Percentiles rank a stretch among this genome's conserved stretches.
phyloP scores from a whole-genome alignment of 2,888 invertebrate genomes.

The Diabrotica balteata region DNA sequence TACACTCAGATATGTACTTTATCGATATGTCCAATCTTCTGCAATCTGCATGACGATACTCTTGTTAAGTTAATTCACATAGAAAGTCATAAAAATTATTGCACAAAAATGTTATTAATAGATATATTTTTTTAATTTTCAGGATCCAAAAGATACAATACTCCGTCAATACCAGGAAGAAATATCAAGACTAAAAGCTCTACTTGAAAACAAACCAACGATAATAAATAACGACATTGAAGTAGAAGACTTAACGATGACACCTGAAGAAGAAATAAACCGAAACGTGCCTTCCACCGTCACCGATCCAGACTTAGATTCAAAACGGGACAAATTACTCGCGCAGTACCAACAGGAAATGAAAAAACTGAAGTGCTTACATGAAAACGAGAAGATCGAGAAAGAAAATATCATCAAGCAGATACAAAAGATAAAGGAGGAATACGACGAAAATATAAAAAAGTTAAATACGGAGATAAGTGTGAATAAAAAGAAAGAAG shows the following conservation, averaged over 20 bases:
- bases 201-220: conserved; percentile 59
- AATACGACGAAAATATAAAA: conserved; percentile 65
- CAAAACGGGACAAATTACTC: conserved; percentile 57
- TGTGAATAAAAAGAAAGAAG: conserved; percentile 64
- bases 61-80: too few relatives aligned
- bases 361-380: conserved; percentile 57
- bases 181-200: conserved; percentile 72
- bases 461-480: conserved; percentile 68
- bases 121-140: conserved; percentile 4
- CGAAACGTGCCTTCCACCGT: conserved; percentile 39
- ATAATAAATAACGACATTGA: conserved; percentile 39
- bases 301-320: conserved; percentile 46
- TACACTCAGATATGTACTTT: too few relatives aligned
- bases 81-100: too few relatives aligned
- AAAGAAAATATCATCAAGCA: conserved; percentile 57
- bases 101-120: too few relatives aligned
- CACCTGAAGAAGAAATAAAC: conserved; percentile 40
- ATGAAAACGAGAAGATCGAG: conserved; percentile 57
- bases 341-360: conserved; percentile 65
- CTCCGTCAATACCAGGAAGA: conserved; percentile 85
- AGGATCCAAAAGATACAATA: conserved; percentile 88
- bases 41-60: too few relatives aligned
- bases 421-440: conserved; percentile 65
- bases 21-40: too few relatives aligned
- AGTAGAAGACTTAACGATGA: conserved; percentile 48